Conservation (phyloP, 2,888 invertebrate genomes). For the Cataglyphis altisquamis region DNA sequence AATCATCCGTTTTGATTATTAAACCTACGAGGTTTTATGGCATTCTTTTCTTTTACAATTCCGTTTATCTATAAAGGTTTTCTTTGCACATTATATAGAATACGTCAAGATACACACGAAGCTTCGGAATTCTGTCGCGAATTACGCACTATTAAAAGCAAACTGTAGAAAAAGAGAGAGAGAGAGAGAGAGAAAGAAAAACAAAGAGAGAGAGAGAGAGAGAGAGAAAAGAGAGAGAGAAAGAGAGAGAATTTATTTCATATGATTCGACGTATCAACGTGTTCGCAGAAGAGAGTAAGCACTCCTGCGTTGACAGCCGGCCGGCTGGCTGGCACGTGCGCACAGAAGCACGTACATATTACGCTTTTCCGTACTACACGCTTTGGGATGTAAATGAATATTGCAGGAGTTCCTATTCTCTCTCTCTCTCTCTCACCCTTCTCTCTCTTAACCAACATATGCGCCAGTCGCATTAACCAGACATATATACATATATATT, state of each 20-base stretch:
- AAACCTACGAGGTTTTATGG: background rate
- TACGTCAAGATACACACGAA: background rate
- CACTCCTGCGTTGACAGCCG: background rate
- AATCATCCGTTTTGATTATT: background rate
- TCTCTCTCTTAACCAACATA: background rate
- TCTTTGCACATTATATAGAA: background rate
- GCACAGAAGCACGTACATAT: conserved; percentile 22
- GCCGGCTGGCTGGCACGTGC: conserved; percentile 26
- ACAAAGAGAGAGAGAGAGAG: background rate
- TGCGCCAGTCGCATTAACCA: conserved; percentile 15
- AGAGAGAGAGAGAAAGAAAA: too few relatives aligned
- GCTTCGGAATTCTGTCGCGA: background rate
- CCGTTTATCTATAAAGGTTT: background rate
- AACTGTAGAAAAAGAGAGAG: background rate
- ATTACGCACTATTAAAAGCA: background rate
- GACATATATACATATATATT: background rate
- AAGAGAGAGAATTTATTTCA: background rate
- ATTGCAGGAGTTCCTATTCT: conserved; percentile 1
- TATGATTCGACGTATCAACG: conserved; percentile 12
- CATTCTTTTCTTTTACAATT: background rate
- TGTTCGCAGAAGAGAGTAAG: conserved; percentile 14
- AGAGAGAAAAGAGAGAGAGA: background rate
- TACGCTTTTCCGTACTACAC: conserved; percentile 43
- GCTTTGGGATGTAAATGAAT: conserved; percentile 60
- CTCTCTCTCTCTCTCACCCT: background rate